Conservation (phyloP, 2,797 vertebrate species). For the Eurystomus glaucurus region DNA sequence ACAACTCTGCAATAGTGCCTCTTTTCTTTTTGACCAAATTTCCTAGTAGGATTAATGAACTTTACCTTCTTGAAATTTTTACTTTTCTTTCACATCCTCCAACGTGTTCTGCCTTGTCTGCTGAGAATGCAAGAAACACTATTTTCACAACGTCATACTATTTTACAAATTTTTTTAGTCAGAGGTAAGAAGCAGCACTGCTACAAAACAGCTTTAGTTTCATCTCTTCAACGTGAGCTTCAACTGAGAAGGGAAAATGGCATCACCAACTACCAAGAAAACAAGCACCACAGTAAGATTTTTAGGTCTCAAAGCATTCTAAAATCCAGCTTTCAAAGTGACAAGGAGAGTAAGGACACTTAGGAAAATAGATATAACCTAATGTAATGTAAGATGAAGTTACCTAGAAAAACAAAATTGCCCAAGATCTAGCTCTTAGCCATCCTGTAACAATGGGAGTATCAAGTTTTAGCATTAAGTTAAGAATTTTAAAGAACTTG, state of each 20-base stretch:
- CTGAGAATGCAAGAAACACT: background rate
- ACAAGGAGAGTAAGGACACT: background rate
- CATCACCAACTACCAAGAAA: background rate
- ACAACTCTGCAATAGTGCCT: fast-evolving
- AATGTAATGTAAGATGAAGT: background rate
- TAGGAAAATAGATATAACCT: background rate
- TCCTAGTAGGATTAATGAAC: background rate
- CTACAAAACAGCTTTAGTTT: background rate
- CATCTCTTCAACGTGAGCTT: background rate
- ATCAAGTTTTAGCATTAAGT: background rate
- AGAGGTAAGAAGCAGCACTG: background rate
- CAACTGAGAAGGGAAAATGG: background rate
- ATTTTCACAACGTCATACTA: background rate
- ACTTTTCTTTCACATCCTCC: slow-evolving; percentile 17
- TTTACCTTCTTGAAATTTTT: background rate
- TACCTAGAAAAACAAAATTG: background rate
- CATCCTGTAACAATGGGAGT: background rate
- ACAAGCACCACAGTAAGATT: background rate
- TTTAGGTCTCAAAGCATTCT: background rate
- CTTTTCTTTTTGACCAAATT: background rate
- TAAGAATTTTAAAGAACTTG: background rate
- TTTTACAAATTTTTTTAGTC: background rate
- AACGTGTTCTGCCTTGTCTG: slow-evolving; percentile 9
- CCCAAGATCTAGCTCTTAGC: background rate
- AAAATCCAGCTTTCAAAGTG: background rate